phyloP scores from a whole-genome alignment of 30 jellyfish, hydroid and myxozoan genomes.

The Hydractinia symbiolongicarpus region DNA sequence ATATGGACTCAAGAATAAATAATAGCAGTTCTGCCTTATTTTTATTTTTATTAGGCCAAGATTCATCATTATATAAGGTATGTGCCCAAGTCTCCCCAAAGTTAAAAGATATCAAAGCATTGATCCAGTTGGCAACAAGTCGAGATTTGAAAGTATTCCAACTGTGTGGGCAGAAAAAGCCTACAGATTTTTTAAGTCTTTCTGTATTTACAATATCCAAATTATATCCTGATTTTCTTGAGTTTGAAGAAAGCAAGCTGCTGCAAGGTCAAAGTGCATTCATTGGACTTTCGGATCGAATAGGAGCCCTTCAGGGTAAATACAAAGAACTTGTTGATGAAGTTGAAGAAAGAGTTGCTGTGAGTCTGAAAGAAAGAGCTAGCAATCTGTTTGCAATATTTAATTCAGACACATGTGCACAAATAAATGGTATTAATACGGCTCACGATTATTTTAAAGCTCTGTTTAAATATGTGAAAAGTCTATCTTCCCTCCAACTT shows the following conservation, averaged over 20 bases:
- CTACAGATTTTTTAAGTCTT: not conserved
- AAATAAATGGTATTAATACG: not conserved
- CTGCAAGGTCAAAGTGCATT: conserved; percentile 20
- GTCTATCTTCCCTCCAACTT: conserved; percentile 70
- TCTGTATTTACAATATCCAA: not conserved
- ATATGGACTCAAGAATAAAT: too few species aligned
- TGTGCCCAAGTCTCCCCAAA: not conserved
- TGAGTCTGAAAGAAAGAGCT: conserved; percentile 3
- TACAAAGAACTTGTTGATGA: conserved; percentile 1
- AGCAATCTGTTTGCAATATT: conserved; percentile 1
- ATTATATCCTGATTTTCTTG: not conserved
- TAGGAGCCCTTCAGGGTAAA: not conserved
- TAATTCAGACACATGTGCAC: conserved; percentile 12
- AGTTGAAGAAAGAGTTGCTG: not conserved
- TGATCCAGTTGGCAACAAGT: not conserved
- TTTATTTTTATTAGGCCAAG: too few species aligned
- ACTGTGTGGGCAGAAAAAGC: conserved; percentile 7
- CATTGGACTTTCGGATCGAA: not conserved
- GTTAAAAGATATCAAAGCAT: conserved; percentile 4
- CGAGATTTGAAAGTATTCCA: conserved; percentile 5
- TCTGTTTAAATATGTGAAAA: conserved; percentile 59
- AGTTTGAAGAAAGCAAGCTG: conserved; percentile 8
- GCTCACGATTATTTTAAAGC: conserved; percentile 57
- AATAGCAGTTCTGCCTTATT: too few species aligned
- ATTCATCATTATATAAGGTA: too few species aligned